phyloP scores from a whole-genome alignment of 2,888 invertebrate species.

The Cataglyphis cursor region DNA sequence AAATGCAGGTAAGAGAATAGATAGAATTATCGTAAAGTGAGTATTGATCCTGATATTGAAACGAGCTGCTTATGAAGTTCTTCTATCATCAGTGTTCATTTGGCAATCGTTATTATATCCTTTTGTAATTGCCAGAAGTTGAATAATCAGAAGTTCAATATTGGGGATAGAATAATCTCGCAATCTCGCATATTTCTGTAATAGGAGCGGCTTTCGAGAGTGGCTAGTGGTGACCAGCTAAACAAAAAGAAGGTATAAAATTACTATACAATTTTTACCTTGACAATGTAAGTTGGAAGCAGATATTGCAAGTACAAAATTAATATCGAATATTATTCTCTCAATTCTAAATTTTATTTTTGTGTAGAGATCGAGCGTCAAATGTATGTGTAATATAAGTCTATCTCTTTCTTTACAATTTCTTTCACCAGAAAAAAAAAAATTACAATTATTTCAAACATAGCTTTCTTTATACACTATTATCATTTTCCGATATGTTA shows the following conservation, averaged over 20 bases:
- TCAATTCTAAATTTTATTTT: constrained; percentile 4
- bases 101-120: constrained; percentile 29
- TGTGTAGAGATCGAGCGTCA: not conserved
- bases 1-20: constrained; percentile 48
- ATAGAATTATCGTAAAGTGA: constrained; percentile 41
- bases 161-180: constrained; percentile 61
- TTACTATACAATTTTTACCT: constrained; percentile 59
- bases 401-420: constrained; percentile 3
- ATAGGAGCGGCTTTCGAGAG: constrained; percentile 71
- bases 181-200: constrained; percentile 73
- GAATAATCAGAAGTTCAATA: constrained; percentile 28
- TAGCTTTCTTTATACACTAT: constrained; percentile 11
- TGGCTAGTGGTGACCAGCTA: constrained; percentile 68
- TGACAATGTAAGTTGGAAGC: constrained; percentile 63
- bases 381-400: not conserved
- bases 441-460: constrained; percentile 12
- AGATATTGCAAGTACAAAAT: constrained; percentile 38
- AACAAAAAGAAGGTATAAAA: constrained; percentile 75
- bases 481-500: not conserved
- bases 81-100: constrained; percentile 32
- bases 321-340: constrained; percentile 8
- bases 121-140: constrained; percentile 36
- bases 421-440: not conserved
- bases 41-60: constrained; percentile 36
- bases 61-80: constrained; percentile 37